A percentile compares a stretch with the other conserved stretches of the same genome.
These are phyloP conservation scores for Pseudoatta argentina DNA, from an alignment of 1,140 invertebrate species.

Conservation along the genomic window DNA sequence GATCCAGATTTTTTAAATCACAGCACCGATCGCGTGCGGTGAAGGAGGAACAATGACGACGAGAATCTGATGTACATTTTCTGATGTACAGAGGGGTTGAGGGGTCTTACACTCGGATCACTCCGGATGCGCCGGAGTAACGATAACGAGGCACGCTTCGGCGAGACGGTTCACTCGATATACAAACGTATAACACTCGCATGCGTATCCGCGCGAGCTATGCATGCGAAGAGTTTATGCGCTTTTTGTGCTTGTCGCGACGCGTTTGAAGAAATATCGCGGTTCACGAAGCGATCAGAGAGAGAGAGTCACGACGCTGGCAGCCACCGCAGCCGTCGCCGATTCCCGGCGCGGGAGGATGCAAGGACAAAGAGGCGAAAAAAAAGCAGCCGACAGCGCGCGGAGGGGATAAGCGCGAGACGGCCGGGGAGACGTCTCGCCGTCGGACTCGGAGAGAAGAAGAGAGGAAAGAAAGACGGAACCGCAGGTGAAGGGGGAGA, in stretches of 20 bases:
- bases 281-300: slow-evolving; percentile 59
- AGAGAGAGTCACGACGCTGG: slow-evolving; percentile 71
- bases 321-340: slow-evolving; percentile 48
- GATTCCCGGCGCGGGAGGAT: slow-evolving; percentile 76
- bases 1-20: slow-evolving; percentile 6
- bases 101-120: not conserved
- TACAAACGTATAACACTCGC: slow-evolving; percentile 24
- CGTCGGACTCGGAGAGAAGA: slow-evolving; percentile 40
- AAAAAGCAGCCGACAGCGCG: slow-evolving; percentile 55
- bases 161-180: not conserved
- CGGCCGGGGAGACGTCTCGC: slow-evolving; percentile 63
- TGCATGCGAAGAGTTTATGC: slow-evolving; percentile 18
- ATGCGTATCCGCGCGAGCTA: slow-evolving; percentile 18
- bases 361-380: slow-evolving; percentile 77
- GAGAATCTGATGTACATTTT: not conserved
- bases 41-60: not conserved
- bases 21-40: slow-evolving; percentile 2
- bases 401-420: slow-evolving; percentile 69
- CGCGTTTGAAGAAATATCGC: slow-evolving; percentile 67
- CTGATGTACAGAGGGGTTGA: not conserved
- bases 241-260: slow-evolving; percentile 64
- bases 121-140: not conserved
- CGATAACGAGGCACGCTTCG: not conserved
- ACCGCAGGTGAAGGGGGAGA: slow-evolving; percentile 32
- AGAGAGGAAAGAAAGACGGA: slow-evolving; percentile 55